Evolutionary conservation across 2,113 vertebrate genomes (phyloP).

Genomic region (Ariopsis seemanni): DNA sequence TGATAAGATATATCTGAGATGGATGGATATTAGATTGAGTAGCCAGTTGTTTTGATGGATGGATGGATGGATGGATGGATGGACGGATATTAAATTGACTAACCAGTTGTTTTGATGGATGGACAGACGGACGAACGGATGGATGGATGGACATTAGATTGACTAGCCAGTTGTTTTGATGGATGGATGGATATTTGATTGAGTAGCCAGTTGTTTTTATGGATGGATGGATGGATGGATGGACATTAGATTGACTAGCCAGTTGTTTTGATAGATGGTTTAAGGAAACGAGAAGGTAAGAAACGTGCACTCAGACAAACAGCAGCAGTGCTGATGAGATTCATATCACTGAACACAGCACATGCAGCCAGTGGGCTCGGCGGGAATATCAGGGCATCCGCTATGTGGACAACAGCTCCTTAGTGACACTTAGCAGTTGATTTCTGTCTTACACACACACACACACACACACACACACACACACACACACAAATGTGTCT

Average conservation of each 20-base stretch:
- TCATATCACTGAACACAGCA: neutral
- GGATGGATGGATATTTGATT: neutral
- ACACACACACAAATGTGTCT: neutral
- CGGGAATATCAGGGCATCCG: conserved; percentile 47
- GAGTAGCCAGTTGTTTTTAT: neutral
- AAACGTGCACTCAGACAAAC: neutral
- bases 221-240: neutral
- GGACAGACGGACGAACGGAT: too few species aligned
- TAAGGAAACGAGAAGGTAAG: neutral
- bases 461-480: conserved; percentile 40
- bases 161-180: too few species aligned
- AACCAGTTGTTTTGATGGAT: too few species aligned
- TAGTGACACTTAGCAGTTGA: conserved; percentile 47
- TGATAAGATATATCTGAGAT: too few species aligned
- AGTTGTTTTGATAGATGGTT: neutral
- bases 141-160: too few species aligned
- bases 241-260: neutral
- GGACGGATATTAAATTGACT: too few species aligned
- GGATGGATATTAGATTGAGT: too few species aligned
- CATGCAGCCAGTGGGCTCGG: conserved; percentile 34
- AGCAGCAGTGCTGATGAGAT: neutral
- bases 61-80: too few species aligned
- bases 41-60: too few species aligned
- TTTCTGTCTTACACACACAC: conserved; percentile 52
- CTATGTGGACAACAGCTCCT: conserved; percentile 45